phyloP scores from a whole-genome alignment of 2,888 invertebrate species.

The Conus canariensis region DNA sequence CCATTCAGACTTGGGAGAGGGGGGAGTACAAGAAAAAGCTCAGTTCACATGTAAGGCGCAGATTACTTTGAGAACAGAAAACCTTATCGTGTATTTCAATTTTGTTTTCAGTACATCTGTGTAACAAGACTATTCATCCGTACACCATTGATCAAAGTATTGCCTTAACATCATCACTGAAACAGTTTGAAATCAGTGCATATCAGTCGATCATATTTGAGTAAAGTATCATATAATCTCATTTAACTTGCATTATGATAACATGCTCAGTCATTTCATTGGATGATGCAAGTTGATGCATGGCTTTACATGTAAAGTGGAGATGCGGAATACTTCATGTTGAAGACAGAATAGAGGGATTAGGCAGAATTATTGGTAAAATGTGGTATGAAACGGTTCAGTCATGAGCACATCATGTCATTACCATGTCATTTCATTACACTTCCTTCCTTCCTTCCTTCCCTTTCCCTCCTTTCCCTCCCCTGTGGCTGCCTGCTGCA shows the following conservation, averaged over 20 bases:
- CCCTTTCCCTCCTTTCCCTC: background rate
- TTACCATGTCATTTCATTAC: background rate
- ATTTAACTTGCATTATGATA: constrained; percentile 3
- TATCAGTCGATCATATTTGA: background rate
- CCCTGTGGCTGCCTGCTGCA: constrained; percentile 15
- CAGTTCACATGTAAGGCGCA: too few relatives aligned
- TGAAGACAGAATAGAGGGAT: background rate
- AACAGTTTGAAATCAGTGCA: background rate
- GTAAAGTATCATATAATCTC: background rate
- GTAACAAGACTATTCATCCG: too few relatives aligned
- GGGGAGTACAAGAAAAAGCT: too few relatives aligned
- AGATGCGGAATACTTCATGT: background rate
- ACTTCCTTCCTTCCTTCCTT: background rate
- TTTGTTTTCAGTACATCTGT: too few relatives aligned
- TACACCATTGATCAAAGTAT: background rate
- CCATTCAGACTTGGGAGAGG: too few relatives aligned
- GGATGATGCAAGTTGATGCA: background rate
- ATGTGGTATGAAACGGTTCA: background rate
- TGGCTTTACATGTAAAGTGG: constrained; percentile 7
- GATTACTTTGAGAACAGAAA: too few relatives aligned
- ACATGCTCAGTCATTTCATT: background rate
- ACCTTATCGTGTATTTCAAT: too few relatives aligned
- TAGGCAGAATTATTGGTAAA: background rate
- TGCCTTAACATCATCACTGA: background rate
- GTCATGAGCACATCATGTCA: constrained; percentile 14